A percentile compares a stretch with the other conserved stretches of the same genome.
Evolutionary conservation across 2,113 vertebrate genomes (phyloP).

Genomic region (Sander lucioperca): DNA sequence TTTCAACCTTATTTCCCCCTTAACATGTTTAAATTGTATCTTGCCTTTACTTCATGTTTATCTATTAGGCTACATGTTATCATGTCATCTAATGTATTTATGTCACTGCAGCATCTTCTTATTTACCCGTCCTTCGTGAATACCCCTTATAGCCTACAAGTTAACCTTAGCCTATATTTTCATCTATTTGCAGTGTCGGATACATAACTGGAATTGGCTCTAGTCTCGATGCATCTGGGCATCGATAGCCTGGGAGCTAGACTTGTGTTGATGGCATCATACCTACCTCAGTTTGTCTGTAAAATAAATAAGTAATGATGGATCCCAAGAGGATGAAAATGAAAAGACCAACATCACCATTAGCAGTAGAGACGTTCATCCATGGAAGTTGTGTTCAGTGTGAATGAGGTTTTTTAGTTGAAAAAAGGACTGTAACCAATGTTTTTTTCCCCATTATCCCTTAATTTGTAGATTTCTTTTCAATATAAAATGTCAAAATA

Average conservation of each 20-base stretch:
- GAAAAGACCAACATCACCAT: background rate
- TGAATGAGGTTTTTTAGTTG: background rate
- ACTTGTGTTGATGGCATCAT: conserved; percentile 1
- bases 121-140: background rate
- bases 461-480: background rate
- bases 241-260: background rate
- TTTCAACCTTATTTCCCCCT: background rate
- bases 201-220: background rate
- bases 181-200: background rate
- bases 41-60: background rate
- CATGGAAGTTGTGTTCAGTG: background rate
- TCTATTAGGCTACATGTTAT: background rate
- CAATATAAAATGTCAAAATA: background rate
- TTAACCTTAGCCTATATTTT: too few relatives aligned
- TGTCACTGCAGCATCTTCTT: background rate
- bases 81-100: conserved; percentile 8
- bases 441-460: background rate
- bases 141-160: background rate
- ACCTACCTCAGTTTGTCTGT: conserved; percentile 11
- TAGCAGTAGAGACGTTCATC: background rate
- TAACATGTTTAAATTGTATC: background rate
- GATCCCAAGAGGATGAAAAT: conserved; percentile 17
- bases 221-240: background rate
- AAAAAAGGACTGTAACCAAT: background rate
- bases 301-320: conserved; percentile 31